Percentiles rank a stretch among this genome's conserved stretches.
These are phyloP conservation scores for Cardinalis cardinalis DNA, from an alignment of 2,113 vertebrate genomes.

Conservation along the genomic window DNA sequence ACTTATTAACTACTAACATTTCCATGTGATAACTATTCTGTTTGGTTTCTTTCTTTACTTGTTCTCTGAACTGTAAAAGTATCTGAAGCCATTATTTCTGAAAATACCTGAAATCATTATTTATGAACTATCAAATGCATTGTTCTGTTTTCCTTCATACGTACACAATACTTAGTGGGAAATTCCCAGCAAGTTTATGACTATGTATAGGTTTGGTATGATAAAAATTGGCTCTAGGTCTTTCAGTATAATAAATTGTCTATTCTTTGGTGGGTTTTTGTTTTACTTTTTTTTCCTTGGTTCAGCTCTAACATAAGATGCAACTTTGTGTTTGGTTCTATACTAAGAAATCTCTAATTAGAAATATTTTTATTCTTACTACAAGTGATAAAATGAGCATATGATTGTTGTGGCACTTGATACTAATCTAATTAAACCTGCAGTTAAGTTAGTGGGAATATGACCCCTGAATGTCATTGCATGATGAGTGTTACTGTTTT, in stretches of 20 bases:
- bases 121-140: constrained; percentile 29
- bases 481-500: background rate
- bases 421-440: background rate
- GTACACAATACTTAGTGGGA: constrained; percentile 14
- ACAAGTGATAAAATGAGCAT: background rate
- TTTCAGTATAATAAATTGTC: background rate
- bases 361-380: background rate
- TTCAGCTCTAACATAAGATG: background rate
- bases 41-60: constrained; percentile 47
- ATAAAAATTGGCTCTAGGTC: background rate
- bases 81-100: constrained; percentile 48
- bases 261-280: background rate
- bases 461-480: background rate
- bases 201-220: background rate
- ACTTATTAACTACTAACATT: constrained; percentile 54
- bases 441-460: background rate
- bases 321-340: background rate
- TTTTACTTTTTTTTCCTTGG: background rate
- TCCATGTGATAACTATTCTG: constrained; percentile 18
- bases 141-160: constrained; percentile 22
- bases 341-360: background rate
- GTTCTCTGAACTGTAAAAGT: constrained; percentile 53
- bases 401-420: background rate
- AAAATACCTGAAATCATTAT: constrained; percentile 41
- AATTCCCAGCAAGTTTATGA: constrained; percentile 21